phyloP scores from a whole-genome alignment of 2,888 invertebrate genomes.

The Ametastegia equiseti region DNA sequence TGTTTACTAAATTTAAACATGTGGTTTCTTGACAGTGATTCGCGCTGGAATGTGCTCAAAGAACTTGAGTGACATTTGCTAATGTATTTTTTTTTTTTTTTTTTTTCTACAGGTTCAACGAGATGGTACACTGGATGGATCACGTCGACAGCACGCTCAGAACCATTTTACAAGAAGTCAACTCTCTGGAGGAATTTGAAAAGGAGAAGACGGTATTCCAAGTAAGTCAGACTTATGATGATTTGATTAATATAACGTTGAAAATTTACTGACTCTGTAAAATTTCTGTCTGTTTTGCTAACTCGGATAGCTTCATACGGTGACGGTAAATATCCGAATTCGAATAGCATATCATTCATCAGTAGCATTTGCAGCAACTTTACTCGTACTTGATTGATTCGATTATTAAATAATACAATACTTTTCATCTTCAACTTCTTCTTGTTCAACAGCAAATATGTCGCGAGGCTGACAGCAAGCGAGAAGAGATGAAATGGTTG shows the following conservation, averaged over 20 bases:
- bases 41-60: not conserved
- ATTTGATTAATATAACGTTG: conserved; percentile 15
- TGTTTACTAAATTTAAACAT: not conserved
- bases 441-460: conserved; percentile 85
- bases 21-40: conserved; percentile 11
- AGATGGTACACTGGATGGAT: conserved; percentile 95
- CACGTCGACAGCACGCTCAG: conserved; percentile 90
- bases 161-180: conserved; percentile 90
- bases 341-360: not conserved
- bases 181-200: conserved; percentile 93
- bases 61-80: not conserved
- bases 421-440: conserved; percentile 51
- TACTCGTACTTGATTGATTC: not conserved
- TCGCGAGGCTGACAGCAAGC: conserved; percentile 91
- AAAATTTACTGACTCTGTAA: conserved; percentile 16
- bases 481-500: conserved; percentile 97
- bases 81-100: not conserved
- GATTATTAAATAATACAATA: not conserved
- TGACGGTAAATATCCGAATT: conserved; percentile 68
- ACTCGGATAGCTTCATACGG: conserved; percentile 66
- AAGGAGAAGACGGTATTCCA: conserved; percentile 93
- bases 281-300: conserved; percentile 52
- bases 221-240: conserved; percentile 78
- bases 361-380: not conserved
- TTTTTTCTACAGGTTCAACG: conserved; percentile 79